Evolutionary conservation across 1,140 invertebrate species (phyloP).

Genomic region (Hestina assimilis): DNA sequence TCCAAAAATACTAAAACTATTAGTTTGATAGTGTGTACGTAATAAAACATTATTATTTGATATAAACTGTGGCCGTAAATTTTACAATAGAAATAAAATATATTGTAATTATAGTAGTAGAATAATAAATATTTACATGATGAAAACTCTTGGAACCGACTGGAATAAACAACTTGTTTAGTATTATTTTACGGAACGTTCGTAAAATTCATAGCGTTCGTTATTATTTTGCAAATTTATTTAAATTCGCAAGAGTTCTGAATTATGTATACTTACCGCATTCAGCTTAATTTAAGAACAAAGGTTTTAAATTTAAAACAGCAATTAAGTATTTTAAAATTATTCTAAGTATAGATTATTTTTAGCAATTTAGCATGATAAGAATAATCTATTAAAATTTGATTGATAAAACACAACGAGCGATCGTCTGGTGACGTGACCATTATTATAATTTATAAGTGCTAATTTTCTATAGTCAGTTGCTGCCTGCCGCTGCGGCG

Average conservation of each 20-base stretch:
- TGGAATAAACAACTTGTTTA: background rate
- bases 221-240: conserved; percentile 12
- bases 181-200: conserved; percentile 3
- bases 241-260: conserved; percentile 6
- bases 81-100: too few species aligned
- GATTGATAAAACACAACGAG: background rate
- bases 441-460: background rate
- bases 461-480: background rate
- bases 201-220: background rate
- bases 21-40: too few species aligned
- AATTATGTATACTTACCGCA: background rate
- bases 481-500: background rate
- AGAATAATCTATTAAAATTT: background rate
- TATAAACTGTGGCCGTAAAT: too few species aligned
- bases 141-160: background rate
- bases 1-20: too few species aligned
- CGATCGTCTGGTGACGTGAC: conserved; percentile 3
- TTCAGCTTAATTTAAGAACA: background rate
- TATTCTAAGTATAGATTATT: too few species aligned
- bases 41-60: too few species aligned
- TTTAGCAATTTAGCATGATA: too few species aligned
- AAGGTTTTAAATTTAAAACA: background rate
- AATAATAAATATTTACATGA: too few species aligned
- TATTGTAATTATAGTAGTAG: too few species aligned
- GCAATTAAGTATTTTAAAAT: too few species aligned